Percentiles rank a stretch among this genome's conserved stretches.
Conservation (phyloP, 2,888 invertebrate genomes). For the Julus scanicus region DNA sequence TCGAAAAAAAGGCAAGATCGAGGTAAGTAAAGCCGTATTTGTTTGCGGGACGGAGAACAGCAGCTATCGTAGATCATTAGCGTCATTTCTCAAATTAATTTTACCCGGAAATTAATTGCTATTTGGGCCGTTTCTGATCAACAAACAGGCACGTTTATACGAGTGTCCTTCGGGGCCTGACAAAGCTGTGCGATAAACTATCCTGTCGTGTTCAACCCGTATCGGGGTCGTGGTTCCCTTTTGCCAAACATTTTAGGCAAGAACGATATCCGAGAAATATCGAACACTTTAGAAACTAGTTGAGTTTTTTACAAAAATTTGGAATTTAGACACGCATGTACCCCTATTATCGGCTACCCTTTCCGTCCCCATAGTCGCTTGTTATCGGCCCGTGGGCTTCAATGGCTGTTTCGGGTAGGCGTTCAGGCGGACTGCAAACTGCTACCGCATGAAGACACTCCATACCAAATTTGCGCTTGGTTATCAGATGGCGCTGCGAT, state of each 20-base stretch:
- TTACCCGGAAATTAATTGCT: neutral
- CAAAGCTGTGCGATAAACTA: neutral
- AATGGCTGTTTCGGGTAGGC: neutral
- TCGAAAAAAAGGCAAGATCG: slow-evolving; percentile 21
- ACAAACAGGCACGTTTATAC: neutral
- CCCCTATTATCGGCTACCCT: neutral
- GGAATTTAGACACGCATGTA: neutral
- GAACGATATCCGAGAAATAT: neutral
- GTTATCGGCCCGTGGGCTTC: neutral
- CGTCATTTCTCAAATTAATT: neutral
- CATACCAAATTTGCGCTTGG: neutral
- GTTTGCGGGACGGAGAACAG: neutral
- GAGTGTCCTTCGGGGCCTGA: neutral
- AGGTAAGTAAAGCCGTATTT: neutral
- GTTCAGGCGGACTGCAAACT: neutral
- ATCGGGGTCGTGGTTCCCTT: neutral
- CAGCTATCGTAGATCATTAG: neutral
- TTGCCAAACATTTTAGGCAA: neutral
- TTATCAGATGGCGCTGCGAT: neutral
- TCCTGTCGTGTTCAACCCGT: neutral
- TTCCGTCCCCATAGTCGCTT: neutral
- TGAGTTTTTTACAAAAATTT: neutral
- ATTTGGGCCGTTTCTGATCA: neutral
- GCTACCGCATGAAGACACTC: neutral
- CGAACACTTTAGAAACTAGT: too few species aligned